Evolutionary conservation across 2,113 vertebrate genomes (phyloP).

Genomic region (Pedionomus torquatus): DNA sequence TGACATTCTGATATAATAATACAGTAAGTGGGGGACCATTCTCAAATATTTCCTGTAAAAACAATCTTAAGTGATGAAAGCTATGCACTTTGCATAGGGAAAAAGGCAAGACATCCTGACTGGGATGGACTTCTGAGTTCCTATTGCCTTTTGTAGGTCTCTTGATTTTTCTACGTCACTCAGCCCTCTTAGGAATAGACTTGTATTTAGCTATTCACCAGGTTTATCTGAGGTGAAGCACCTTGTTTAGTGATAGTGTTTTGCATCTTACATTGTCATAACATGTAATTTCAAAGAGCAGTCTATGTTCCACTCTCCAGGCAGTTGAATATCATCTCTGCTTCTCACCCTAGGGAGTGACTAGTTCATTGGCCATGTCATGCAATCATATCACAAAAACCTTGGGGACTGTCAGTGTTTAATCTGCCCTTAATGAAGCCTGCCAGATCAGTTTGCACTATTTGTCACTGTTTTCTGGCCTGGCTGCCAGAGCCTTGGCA

Average conservation of each 20-base stretch:
- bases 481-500: constrained; percentile 19
- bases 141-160: background rate
- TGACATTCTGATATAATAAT: background rate
- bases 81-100: background rate
- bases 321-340: constrained; percentile 6
- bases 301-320: background rate
- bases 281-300: background rate
- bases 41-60: background rate
- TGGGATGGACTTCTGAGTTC: background rate
- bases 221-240: constrained; percentile 4
- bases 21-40: background rate
- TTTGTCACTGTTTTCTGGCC: constrained; percentile 51
- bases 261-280: background rate
- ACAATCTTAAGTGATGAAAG: background rate
- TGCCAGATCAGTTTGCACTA: constrained; percentile 30
- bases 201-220: background rate
- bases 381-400: constrained; percentile 54
- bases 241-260: background rate
- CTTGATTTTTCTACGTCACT: background rate
- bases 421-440: constrained; percentile 55
- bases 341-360: constrained; percentile 16
- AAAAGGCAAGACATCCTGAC: background rate
- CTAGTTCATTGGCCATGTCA: constrained; percentile 35
- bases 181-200: background rate
- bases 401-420: constrained; percentile 49